phyloP scores from a whole-genome alignment of 64 coral and sea anemone genomes.

The Pachyseris speciosa region DNA sequence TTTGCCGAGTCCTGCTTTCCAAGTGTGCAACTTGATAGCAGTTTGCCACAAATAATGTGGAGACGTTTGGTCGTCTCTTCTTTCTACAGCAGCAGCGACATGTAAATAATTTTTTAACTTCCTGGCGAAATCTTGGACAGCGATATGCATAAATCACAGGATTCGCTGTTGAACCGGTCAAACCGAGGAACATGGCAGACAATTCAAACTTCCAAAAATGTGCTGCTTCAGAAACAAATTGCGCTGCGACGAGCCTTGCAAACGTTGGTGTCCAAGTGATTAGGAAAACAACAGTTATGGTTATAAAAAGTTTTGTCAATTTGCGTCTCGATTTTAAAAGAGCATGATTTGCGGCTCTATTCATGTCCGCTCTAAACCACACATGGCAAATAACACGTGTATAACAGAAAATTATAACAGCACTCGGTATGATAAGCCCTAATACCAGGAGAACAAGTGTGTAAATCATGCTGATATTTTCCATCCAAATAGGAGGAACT shows the following conservation, averaged over 20 bases:
- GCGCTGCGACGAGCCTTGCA: not conserved
- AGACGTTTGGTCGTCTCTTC: not conserved
- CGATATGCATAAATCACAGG: conserved; percentile 18
- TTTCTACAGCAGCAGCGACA: not conserved
- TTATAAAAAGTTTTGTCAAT: conserved; percentile 45
- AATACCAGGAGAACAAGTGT: not conserved
- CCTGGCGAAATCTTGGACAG: conserved; percentile 1
- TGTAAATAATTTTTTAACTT: not conserved
- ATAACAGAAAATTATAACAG: not conserved
- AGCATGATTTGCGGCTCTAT: not conserved
- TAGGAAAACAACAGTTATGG: not conserved
- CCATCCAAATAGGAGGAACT: not conserved
- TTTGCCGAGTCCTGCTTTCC: too few species aligned
- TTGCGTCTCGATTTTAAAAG: conserved; percentile 36
- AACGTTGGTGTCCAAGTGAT: conserved; percentile 31
- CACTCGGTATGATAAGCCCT: not conserved
- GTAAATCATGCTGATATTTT: not conserved
- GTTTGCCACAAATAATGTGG: not conserved
- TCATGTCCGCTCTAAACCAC: not conserved
- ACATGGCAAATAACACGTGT: conserved; percentile 10
- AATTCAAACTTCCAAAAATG: not conserved
- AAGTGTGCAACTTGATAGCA: not conserved
- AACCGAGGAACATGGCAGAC: not conserved
- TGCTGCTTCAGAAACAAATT: not conserved
- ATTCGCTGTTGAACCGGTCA: not conserved